Evolutionary conservation across 2,113 vertebrate genomes (phyloP).

Genomic region (Ceuthmochares aereus): DNA sequence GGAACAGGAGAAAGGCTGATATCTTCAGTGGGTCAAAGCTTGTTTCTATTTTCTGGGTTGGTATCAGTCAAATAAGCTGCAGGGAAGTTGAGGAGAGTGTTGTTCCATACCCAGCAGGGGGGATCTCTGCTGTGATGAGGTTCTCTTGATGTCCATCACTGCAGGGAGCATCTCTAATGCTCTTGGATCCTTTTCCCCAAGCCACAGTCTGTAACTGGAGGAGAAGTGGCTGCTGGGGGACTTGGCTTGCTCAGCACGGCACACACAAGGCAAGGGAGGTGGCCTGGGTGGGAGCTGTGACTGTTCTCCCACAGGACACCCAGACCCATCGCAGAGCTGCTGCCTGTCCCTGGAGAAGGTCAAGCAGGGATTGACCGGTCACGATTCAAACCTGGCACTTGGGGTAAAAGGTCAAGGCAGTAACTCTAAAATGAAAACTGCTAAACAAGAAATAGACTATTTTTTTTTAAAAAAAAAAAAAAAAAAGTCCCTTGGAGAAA

Average conservation of each 20-base stretch:
- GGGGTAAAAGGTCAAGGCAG: not conserved
- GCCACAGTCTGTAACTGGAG: not conserved
- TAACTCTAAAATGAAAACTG: constrained; percentile 53
- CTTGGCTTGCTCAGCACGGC: not conserved
- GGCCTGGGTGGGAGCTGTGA: not conserved
- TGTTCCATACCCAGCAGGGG: not conserved
- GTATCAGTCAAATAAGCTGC: not conserved
- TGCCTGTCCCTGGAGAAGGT: not conserved
- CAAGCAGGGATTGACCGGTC: not conserved
- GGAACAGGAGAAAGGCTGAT: not conserved
- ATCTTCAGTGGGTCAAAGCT: not conserved
- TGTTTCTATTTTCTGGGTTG: not conserved
- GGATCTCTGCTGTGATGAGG: not conserved
- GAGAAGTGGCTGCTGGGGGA: not conserved
- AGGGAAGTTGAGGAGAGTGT: not conserved
- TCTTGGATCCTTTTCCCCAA: not conserved
- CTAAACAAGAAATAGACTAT: constrained; percentile 49
- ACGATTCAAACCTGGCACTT: not conserved
- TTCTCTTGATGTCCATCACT: not conserved
- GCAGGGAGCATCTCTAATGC: not conserved
- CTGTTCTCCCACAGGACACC: fast-evolving
- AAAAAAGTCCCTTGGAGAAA: constrained; percentile 56
- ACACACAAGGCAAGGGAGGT: too few species aligned
- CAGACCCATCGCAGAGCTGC: fast-evolving
- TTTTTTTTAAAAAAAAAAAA: not conserved